Base-by-base conservation (phyloP, 1,140 invertebrate genomes). In the Drosophila tani region DNA sequence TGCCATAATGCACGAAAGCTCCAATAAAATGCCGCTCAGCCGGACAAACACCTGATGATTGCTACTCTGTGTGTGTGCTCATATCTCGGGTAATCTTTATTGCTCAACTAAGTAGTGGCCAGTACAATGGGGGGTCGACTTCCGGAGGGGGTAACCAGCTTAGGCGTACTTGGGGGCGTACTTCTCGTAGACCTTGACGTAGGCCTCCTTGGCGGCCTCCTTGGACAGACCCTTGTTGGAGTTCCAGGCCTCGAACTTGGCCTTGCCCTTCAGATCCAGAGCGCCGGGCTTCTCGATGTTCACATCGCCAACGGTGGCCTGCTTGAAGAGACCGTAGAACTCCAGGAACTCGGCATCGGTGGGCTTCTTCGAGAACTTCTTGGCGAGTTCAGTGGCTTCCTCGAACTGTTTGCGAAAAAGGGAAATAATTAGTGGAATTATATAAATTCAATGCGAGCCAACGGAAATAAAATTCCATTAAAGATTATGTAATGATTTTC, bases 231-330 rank as follows among this genome's bases (percentile, higher is more conserved):
- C 98, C 93, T 98, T 98, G 92, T 95, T 96, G 11, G 81, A 93
- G 75, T 95, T 95, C 98, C 98, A 99, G n/a, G 97, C 95, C 84
- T 99, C 96, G 97, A 97, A 99, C 92, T 99, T 99, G 1, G 98
- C 97, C 94, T 99, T 99, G 38, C 97, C 98, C 93, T 98, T 98
- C 63, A 99, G 95, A 93, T 99, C 98, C 27, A 99, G 92, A 94
- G 98, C 95, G 47, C 98, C 98, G 64, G 98, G 98, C 83, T 96
- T 95, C 63, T 93, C 96, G 92, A 95, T 96, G 73, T 97, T 96
- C 69, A 95, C 94, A 90, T 98, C 97, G 21, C 97, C 97, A 60
- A 96, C 93, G 47, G 95, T 96, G 11, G 94, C 97, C 93, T 99
- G 98, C 91, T 99, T 99, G 94, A 94, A 99, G 0, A 98, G 93